phyloP scores from a whole-genome alignment of 2,888 invertebrate species.

The Cerastis leucographa region DNA sequence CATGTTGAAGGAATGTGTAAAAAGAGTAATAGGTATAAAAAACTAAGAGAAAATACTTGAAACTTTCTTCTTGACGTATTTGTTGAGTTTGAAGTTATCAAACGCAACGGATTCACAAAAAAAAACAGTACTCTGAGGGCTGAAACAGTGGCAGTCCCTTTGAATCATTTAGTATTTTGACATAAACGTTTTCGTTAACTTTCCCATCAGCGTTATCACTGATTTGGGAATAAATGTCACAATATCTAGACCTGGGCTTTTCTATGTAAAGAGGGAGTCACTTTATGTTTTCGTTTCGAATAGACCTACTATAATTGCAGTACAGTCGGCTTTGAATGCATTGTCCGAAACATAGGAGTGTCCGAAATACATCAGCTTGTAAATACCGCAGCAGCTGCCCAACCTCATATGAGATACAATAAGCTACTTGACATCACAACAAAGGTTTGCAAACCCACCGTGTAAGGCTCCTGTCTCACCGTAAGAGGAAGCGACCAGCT shows the following conservation, averaged over 20 bases:
- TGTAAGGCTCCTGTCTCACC: neutral
- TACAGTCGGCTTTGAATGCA: neutral
- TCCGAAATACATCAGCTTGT: neutral
- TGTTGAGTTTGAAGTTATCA: neutral
- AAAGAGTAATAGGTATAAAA: no score
- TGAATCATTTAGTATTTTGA: neutral
- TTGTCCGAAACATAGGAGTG: conserved; percentile 1
- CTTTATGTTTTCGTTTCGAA: neutral
- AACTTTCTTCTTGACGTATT: neutral
- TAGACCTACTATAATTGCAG: neutral
- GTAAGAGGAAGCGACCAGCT: neutral
- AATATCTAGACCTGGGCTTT: neutral
- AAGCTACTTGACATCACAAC: conserved; percentile 28
- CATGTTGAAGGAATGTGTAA: neutral
- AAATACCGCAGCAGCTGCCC: neutral
- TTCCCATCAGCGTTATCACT: neutral
- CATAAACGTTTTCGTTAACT: no score
- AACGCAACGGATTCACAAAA: neutral
- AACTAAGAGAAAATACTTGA: no score
- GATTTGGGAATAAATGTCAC: neutral
- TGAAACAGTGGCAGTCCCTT: neutral
- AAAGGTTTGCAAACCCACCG: conserved; percentile 28
- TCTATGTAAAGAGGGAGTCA: neutral
- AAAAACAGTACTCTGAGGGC: neutral
- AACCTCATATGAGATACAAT: conserved; percentile 24